phyloP scores from a whole-genome alignment of 2,888 invertebrate genomes.

The Heliconius ethilla region DNA sequence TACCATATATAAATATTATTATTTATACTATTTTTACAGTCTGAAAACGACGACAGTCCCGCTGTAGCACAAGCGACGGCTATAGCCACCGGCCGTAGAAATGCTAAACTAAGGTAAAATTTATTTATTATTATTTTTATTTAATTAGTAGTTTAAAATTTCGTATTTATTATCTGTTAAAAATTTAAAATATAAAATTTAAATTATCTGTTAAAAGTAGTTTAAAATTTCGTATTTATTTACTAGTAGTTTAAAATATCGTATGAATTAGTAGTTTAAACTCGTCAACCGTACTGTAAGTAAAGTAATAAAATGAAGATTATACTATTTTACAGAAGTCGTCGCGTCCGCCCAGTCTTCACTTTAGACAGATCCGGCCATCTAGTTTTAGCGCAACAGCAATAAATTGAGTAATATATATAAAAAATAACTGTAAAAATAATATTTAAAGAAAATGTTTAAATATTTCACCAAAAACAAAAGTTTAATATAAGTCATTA shows the following conservation, averaged over 20 bases:
- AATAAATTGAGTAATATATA: slow-evolving; percentile 45
- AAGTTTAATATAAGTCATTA: slow-evolving; percentile 17
- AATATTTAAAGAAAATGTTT: background rate
- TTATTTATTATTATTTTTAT: background rate
- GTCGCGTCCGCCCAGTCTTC: slow-evolving; percentile 72
- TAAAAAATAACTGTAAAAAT: background rate
- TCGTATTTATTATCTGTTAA: no score
- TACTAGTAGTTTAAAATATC: no score
- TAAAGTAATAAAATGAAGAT: no score
- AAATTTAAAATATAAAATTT: no score
- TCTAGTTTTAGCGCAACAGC: slow-evolving; percentile 66
- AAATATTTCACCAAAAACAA: background rate
- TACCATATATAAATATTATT: no score
- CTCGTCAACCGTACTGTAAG: no score
- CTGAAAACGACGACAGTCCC: slow-evolving; percentile 61
- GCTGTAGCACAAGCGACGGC: slow-evolving; percentile 70
- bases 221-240: no score
- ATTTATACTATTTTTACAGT: slow-evolving; percentile 49
- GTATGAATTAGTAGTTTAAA: no score
- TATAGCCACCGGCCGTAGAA: slow-evolving; percentile 61
- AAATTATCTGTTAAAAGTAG: no score
- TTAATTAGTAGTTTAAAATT: no score
- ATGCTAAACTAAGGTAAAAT: slow-evolving; percentile 68
- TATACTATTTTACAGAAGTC: slow-evolving; percentile 57
- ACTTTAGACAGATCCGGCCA: slow-evolving; percentile 73